Percentiles rank a stretch among this genome's conserved stretches.
phyloP scores from a whole-genome alignment of 2,113 vertebrate genomes.

The Podarcis muralis region DNA sequence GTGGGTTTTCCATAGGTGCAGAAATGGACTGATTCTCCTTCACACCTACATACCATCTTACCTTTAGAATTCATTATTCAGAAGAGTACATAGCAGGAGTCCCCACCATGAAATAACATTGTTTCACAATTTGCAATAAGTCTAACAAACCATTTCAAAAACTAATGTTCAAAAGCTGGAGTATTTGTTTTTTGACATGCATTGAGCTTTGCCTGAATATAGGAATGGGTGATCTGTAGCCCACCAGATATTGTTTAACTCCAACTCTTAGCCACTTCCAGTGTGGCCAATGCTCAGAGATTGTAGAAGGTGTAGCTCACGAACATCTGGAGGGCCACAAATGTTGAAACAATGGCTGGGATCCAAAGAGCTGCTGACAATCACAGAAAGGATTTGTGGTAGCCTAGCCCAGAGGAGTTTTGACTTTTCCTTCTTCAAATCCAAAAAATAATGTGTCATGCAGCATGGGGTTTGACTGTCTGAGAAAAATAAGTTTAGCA shows the following conservation, averaged over 20 bases:
- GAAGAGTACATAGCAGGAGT: neutral
- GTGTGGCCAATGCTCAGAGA: too few relatives aligned
- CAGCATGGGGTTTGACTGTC: neutral
- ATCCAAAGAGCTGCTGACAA: neutral
- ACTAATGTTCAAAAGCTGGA: neutral
- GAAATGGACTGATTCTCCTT: neutral
- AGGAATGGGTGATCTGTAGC: neutral
- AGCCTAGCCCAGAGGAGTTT: neutral
- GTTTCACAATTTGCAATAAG: neutral
- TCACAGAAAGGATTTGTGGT: neutral
- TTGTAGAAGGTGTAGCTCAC: too few relatives aligned
- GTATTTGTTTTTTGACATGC: neutral
- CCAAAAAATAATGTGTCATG: neutral
- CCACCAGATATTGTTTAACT: too few relatives aligned
- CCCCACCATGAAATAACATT: neutral
- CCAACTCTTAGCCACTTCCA: too few relatives aligned
- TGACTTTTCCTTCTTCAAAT: neutral
- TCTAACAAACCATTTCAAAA: neutral
- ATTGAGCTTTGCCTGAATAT: neutral
- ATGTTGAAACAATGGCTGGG: neutral
- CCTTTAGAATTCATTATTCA: neutral
- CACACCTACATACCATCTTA: neutral
- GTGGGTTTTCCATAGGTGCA: neutral
- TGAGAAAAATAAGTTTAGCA: neutral
- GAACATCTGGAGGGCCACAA: too few relatives aligned